Evolutionary conservation across 1,140 invertebrate species (phyloP).

Genomic region (Pseudomyrmex dendroicus): DNA sequence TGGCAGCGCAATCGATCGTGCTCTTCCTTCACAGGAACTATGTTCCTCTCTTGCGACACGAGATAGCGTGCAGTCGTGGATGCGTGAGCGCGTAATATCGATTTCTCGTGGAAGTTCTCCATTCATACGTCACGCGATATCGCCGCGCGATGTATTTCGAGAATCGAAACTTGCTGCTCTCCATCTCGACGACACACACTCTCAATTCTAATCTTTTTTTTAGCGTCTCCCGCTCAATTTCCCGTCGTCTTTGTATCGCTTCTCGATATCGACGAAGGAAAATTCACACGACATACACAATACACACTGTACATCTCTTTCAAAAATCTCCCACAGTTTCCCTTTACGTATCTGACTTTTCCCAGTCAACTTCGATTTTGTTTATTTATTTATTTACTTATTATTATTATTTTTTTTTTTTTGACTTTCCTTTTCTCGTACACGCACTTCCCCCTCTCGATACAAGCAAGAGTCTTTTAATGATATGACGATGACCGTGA

Average conservation of each 20-base stretch:
- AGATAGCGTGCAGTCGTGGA: slow-evolving; percentile 32
- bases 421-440: slow-evolving; percentile 44
- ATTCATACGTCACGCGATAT: slow-evolving; percentile 41
- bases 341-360: background rate
- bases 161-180: background rate
- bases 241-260: slow-evolving; percentile 4
- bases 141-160: slow-evolving; percentile 4
- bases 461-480: slow-evolving; percentile 72
- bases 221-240: slow-evolving; percentile 16
- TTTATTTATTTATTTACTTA: slow-evolving; percentile 10
- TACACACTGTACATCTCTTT: background rate
- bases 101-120: slow-evolving; percentile 11
- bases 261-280: slow-evolving; percentile 4
- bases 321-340: background rate
- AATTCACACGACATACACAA: background rate
- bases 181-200: slow-evolving; percentile 8
- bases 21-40: slow-evolving; percentile 35
- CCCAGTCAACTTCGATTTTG: background rate
- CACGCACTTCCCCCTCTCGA: slow-evolving; percentile 69
- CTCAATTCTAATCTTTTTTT: slow-evolving; percentile 35
- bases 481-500: slow-evolving; percentile 79
- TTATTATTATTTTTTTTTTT: too few relatives aligned
- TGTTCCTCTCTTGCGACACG: background rate
- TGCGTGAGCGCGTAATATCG: slow-evolving; percentile 35
- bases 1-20: slow-evolving; percentile 40